Conservation (phyloP, 2,113 vertebrate genomes). For the Brienomyrus brachyistius region DNA sequence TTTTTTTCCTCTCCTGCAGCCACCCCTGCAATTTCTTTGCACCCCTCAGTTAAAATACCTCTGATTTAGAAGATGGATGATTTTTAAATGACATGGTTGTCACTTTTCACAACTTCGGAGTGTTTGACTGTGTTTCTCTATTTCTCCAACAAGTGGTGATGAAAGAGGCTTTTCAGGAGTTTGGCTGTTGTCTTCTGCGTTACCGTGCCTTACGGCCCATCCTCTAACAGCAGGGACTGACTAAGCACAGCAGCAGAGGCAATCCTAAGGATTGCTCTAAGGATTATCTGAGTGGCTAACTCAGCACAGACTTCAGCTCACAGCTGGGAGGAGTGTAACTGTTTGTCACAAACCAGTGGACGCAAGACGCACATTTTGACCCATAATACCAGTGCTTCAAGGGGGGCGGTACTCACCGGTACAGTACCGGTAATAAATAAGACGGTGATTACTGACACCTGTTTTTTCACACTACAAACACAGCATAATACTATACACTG, state of each 20-base stretch:
- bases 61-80: neutral
- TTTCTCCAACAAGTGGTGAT: conserved; percentile 59
- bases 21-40: neutral
- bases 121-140: neutral
- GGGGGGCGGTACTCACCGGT: neutral
- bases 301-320: neutral
- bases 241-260: neutral
- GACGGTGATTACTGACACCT: neutral
- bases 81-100: neutral
- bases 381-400: neutral
- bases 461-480: neutral
- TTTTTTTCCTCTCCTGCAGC: neutral
- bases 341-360: neutral
- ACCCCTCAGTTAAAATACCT: neutral
- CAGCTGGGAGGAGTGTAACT: neutral
- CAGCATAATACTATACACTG: neutral
- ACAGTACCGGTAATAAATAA: neutral
- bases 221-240: neutral
- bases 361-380: neutral
- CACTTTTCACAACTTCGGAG: neutral
- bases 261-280: neutral
- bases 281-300: neutral
- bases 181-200: conserved; percentile 68
- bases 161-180: conserved; percentile 66
- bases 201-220: conserved; percentile 55